Evolutionary conservation across 1,140 invertebrate species (phyloP), one percentile per base, ranked within the genome.

Genomic region (Brachionus paranguensis): DNA sequence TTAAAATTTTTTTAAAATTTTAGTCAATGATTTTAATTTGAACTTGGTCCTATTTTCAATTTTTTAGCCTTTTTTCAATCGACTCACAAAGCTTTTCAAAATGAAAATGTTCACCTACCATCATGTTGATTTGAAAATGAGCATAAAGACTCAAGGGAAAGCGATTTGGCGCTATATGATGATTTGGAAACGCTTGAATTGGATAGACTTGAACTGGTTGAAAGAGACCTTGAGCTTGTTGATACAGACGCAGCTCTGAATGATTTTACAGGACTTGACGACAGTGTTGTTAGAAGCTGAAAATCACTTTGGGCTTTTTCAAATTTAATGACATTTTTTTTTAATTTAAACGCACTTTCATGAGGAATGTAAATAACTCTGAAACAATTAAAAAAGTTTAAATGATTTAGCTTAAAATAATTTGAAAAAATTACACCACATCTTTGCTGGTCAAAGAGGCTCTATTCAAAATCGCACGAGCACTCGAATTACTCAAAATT

Each of bases 401-500:
- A 70, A 84, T 72, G 24, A 27, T 70, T 24, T 43, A 65, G 17
- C 14, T 24, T 47, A 43, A 64, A 83, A 47, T 11, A 0, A 24
- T 12, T 41, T 14, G 1, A 12, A 86, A 92, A 91, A 43, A 37
- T 41, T 72, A 72, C 68, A 88, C 90, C 79, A 91, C 90, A 86
- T 91, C 90, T 17, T 88, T 89, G 78, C 88, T 88, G 79, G 92
- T 88, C 4, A 93, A 89, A 85, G 92, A 91, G 7, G 92, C 91
- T 78, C 92, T 86, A 24, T 91, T 87, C 12, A 93, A 87, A 50
- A 93, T 92, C 8, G 92, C 91, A 85, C 91, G 86, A 6, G 92
- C 92, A 88, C 93, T 92, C 6, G 92, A 90, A 85, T 91, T 91
- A 0, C 91, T 92, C 6, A 92, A 90, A 85, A 90, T 90, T 37